Conservation (phyloP, 35 echinoderm and acorn worm genomes). For the Acanthaster planci region DNA sequence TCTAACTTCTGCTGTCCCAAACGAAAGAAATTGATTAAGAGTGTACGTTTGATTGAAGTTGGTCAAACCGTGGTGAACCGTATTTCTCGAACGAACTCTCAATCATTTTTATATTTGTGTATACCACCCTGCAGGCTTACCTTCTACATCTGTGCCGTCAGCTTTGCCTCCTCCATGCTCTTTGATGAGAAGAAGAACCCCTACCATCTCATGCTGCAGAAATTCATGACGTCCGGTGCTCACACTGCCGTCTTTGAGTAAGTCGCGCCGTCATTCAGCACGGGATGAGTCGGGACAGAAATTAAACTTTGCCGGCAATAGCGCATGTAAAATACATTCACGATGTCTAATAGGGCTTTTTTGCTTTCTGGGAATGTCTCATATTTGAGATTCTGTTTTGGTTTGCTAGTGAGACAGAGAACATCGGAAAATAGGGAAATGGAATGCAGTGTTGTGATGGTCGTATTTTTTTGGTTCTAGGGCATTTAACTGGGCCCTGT, state of each 20-base stretch:
- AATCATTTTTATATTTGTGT: no score
- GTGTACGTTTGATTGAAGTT: no score
- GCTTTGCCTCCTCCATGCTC: slow-evolving; percentile 97
- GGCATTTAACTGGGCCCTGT: slow-evolving; percentile 92
- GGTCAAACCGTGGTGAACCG: no score
- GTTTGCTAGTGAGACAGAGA: not conserved
- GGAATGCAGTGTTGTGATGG: not conserved
- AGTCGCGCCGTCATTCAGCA: slow-evolving; percentile 17
- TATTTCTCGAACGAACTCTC: no score
- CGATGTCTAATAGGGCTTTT: no score
- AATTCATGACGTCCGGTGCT: slow-evolving; percentile 91
- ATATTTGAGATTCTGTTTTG: no score
- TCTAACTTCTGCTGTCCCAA: no score
- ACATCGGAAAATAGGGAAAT: not conserved
- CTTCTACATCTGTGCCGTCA: slow-evolving; percentile 97
- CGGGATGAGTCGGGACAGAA: no score
- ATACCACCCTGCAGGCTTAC: slow-evolving; percentile 62
- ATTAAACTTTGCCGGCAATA: no score
- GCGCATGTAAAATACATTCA: no score
- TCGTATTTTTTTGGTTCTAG: slow-evolving; percentile 55
- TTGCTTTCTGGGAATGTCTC: no score
- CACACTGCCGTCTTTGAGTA: slow-evolving; percentile 94
- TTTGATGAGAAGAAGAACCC: slow-evolving; percentile 99
- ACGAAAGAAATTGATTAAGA: no score
- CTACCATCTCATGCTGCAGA: slow-evolving; percentile 98